Evolutionary conservation across 2,113 vertebrate species (phyloP), one percentile per base, ranked within the genome.

Genomic region (Guaruba guarouba): DNA sequence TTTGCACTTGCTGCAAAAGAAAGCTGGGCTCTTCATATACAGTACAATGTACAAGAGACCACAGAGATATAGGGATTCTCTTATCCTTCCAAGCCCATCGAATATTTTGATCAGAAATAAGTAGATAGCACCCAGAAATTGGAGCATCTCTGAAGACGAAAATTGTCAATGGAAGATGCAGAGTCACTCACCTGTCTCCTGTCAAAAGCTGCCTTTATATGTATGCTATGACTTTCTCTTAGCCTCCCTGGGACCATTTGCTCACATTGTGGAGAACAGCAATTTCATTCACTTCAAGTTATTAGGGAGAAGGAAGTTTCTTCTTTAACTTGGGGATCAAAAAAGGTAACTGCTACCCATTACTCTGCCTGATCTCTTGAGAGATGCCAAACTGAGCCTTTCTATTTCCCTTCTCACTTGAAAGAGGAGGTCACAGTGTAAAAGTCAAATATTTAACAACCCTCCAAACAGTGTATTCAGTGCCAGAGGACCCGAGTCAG

Each of bases 401-500:
- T 84, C 62, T 41, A 13, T 51, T 86, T 67, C 88, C 48, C 51
- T 73, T 71, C 83, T 67, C 61, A 29, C 71, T 91, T 90, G 80
- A 79, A 95, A 93, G 83, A 63, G 81, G 67, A 95, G 86, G 78
- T 92, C 89, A 91, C 33, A 61, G 41, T 2, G 3, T 27, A 31
- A 59, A 86, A 85, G 33, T 41, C 94, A 93, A 94, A 88, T 83
- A 95, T 93, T 96, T 85, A 90, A 78, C 85, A 92, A 20, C 46
- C 33, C 49, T 83, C 68, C 76, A 75, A 86, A 66, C 33, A 66
- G 11, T 6, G 39, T 7, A 13, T 69, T 86, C 46, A 35, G 27
- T 29, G 61, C 41, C 82, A 64, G 55, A 82, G 59, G 33, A 81
- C 25, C 82, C 1, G 15, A 82, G 44, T 9, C 52, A 76, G 66